Conservation (phyloP, 2,888 invertebrate species). For the Itoplectis maculator region DNA sequence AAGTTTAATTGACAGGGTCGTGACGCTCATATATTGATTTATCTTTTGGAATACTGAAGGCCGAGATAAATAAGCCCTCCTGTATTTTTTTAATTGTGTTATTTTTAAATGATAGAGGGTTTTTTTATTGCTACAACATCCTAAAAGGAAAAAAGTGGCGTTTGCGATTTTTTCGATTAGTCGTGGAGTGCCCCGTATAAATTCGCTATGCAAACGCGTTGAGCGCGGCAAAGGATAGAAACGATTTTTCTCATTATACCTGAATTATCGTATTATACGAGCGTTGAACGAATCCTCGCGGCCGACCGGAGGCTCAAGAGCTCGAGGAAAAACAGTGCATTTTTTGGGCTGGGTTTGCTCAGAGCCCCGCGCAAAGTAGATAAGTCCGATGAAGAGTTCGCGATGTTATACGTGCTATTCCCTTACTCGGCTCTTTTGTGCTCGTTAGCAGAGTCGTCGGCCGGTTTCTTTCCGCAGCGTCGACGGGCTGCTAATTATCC, state of each 20-base stretch:
- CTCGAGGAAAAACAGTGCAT: background rate
- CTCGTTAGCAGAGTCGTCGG: constrained; percentile 66
- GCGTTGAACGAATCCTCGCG: background rate
- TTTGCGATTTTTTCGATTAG: no score
- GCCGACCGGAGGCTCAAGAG: background rate
- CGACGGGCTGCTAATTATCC: constrained; percentile 67
- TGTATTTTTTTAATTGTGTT: no score
- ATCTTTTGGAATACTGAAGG: no score
- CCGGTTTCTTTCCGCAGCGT: constrained; percentile 62
- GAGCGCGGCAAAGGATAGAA: background rate
- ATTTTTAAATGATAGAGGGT: no score
- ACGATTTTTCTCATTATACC: constrained; percentile 15
- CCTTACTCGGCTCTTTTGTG: constrained; percentile 66
- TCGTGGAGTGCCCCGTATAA: no score
- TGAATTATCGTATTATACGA: constrained; percentile 1
- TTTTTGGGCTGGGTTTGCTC: constrained; percentile 9
- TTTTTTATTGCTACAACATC: no score
- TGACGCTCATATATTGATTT: no score
- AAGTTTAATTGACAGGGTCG: no score
- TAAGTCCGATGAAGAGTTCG: constrained; percentile 7
- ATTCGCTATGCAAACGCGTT: background rate
- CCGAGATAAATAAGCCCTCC: no score
- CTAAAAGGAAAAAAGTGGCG: no score
- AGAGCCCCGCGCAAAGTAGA: constrained; percentile 15
- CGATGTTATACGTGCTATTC: constrained; percentile 15